These are phyloP conservation scores for Potorous gilbertii DNA, from an alignment of 2,797 vertebrate species.

Conservation along the genomic window DNA sequence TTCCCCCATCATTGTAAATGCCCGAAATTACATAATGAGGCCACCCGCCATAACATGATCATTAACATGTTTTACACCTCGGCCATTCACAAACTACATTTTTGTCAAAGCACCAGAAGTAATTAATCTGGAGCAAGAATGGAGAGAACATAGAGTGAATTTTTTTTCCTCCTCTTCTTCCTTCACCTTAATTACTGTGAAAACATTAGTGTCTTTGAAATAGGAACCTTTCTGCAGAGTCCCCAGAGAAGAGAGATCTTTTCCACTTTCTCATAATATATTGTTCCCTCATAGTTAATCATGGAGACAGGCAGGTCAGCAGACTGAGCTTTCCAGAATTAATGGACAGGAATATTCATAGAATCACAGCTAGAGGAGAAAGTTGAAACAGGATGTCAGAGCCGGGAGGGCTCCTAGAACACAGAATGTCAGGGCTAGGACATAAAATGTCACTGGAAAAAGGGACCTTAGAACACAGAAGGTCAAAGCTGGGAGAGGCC, in stretches of 20 bases:
- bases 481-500: background rate
- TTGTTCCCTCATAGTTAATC: slow-evolving; percentile 38
- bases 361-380: background rate
- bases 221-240: slow-evolving; percentile 21
- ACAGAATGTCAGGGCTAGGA: background rate
- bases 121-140: slow-evolving; percentile 29
- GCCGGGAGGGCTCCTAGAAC: background rate
- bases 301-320: background rate
- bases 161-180: slow-evolving; percentile 5
- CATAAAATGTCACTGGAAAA: no score
- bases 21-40: slow-evolving; percentile 56
- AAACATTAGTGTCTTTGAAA: background rate
- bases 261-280: background rate
- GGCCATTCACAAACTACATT: slow-evolving; percentile 19
- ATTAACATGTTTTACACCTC: slow-evolving; percentile 34
- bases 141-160: background rate
- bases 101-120: slow-evolving; percentile 61
- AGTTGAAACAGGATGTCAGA: background rate
- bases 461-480: background rate
- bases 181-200: background rate
- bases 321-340: slow-evolving; percentile 43
- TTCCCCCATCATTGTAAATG: background rate
- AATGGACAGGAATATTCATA: slow-evolving; percentile 35
- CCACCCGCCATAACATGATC: slow-evolving; percentile 14
- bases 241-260: background rate